Conservation (phyloP, 2,888 invertebrate species). For the Scaptomyza reducta region DNA sequence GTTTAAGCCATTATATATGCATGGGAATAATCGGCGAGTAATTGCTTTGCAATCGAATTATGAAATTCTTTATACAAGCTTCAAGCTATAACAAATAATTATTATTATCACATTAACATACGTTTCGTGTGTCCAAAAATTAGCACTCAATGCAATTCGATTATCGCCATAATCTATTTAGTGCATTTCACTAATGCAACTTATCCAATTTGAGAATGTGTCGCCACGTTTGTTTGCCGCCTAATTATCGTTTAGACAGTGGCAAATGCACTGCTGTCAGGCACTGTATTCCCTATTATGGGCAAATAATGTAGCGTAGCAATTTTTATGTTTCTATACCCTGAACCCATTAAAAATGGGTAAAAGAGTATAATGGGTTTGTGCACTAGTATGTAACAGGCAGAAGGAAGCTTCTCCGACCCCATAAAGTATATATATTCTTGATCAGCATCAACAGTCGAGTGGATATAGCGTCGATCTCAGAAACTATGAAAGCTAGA, state of each 20-base stretch:
- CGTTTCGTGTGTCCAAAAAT: neutral
- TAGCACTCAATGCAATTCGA: slow-evolving; percentile 10
- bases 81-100: neutral
- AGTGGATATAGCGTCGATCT: too few relatives aligned
- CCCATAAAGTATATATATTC: too few relatives aligned
- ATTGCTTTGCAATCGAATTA: neutral
- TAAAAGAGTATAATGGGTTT: too few relatives aligned
- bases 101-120: neutral
- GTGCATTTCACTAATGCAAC: slow-evolving; percentile 58
- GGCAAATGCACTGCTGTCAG: slow-evolving; percentile 29
- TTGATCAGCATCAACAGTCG: too few relatives aligned
- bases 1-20: slow-evolving; percentile 15
- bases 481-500: too few relatives aligned
- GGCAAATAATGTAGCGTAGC: slow-evolving; percentile 33
- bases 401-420: too few relatives aligned
- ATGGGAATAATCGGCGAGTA: slow-evolving; percentile 1
- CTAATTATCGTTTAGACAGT: slow-evolving; percentile 63
- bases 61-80: neutral
- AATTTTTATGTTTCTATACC: slow-evolving; percentile 43
- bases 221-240: slow-evolving; percentile 60
- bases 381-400: too few relatives aligned
- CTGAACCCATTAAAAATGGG: too few relatives aligned
- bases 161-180: slow-evolving; percentile 28
- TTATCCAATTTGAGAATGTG: slow-evolving; percentile 33
- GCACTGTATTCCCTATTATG: slow-evolving; percentile 15